Evolutionary conservation across 2,113 vertebrate species (phyloP).

Genomic region (Apteryx owenii): DNA sequence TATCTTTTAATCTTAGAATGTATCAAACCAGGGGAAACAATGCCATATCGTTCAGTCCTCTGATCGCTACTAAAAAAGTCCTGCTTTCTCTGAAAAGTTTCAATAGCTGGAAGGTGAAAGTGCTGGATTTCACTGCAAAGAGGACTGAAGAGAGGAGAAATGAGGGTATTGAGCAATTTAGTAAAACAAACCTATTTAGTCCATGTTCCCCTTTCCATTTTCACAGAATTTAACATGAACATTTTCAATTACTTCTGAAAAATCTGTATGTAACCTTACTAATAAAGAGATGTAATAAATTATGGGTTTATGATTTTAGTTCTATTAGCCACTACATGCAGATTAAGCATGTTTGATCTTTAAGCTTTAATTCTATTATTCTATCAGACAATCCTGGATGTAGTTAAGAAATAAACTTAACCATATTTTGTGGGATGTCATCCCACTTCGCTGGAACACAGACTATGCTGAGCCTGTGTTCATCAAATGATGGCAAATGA

Average conservation of each 20-base stretch:
- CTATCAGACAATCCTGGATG: background rate
- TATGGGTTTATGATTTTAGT: background rate
- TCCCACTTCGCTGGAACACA: background rate
- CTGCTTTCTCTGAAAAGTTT: slow-evolving; percentile 19
- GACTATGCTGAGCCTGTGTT: background rate
- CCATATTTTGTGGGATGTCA: background rate
- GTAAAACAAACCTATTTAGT: slow-evolving; percentile 27
- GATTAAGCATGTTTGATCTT: background rate
- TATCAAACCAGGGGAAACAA: background rate
- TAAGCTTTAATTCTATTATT: background rate
- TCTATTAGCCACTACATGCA: background rate
- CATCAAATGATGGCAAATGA: background rate
- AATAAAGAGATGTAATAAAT: background rate
- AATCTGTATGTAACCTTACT: background rate
- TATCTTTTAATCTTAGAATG: slow-evolving; percentile 24
- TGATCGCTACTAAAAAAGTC: background rate
- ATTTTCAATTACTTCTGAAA: background rate
- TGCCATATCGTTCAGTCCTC: background rate
- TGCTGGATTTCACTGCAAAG: slow-evolving; percentile 3
- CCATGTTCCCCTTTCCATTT: background rate
- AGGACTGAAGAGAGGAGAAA: background rate
- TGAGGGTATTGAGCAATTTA: background rate
- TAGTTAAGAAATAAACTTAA: background rate
- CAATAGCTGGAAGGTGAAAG: background rate
- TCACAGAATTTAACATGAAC: background rate